Conservation (phyloP, 2,113 vertebrate species). For the Triplophysa siluroides region DNA sequence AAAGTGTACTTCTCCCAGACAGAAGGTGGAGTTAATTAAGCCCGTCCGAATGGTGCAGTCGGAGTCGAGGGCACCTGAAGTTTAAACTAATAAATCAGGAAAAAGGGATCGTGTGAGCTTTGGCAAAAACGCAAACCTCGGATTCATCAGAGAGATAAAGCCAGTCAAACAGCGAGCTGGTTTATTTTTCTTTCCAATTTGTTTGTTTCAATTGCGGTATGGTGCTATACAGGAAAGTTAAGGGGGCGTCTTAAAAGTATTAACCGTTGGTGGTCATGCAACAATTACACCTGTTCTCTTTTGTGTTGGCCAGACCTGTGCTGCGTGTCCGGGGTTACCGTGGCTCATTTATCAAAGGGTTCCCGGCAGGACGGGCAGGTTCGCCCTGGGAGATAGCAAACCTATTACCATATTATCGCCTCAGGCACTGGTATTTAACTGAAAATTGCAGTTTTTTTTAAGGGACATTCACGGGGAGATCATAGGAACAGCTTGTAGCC, state of each 20-base stretch:
- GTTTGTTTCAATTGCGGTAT: constrained; percentile 27
- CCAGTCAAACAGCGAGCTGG: neutral
- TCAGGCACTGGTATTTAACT: constrained; percentile 60
- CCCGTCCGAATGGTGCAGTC: neutral
- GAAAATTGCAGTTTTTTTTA: constrained; percentile 56
- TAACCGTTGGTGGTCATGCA: constrained; percentile 47
- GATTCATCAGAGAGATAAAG: neutral
- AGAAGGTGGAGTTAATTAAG: constrained; percentile 46
- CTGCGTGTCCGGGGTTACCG: constrained; percentile 53
- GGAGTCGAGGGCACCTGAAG: constrained; percentile 18
- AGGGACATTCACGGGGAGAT: constrained; percentile 51
- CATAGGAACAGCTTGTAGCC: constrained; percentile 52
- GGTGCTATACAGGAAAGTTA: constrained; percentile 10
- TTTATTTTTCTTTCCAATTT: constrained; percentile 20
- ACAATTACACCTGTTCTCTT: constrained; percentile 59
- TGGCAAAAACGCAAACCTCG: constrained; percentile 23
- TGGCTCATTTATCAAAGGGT: constrained; percentile 56
- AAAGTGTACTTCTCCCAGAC: constrained; percentile 37
- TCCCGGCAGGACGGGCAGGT: constrained; percentile 53
- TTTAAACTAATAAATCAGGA: constrained; percentile 41
- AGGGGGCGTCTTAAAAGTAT: constrained; percentile 23
- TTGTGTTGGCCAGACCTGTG: constrained; percentile 40
- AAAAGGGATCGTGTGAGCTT: constrained; percentile 28
- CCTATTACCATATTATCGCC: constrained; percentile 64
- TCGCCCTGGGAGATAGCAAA: constrained; percentile 51